A percentile compares a stretch with the other conserved stretches of the same genome.
phyloP scores from a whole-genome alignment of 2,797 vertebrate genomes.

The Graptemys geographica region DNA sequence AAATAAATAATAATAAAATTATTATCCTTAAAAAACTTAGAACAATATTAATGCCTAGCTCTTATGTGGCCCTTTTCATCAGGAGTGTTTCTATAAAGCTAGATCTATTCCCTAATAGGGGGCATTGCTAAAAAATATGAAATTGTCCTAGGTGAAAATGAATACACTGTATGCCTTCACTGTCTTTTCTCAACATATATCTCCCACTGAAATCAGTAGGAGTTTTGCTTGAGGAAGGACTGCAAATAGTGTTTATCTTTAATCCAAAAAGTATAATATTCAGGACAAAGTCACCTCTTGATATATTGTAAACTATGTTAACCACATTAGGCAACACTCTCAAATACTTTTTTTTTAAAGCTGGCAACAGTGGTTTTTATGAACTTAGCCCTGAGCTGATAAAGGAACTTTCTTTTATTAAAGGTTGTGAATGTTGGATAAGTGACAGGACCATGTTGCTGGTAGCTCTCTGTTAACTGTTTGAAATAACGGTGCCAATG shows the following conservation, averaged over 20 bases:
- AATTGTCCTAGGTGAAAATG: too few species aligned
- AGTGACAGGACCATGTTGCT: constrained; percentile 76
- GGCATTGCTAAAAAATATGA: not conserved
- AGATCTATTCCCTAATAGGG: not conserved
- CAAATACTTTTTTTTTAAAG: constrained; percentile 69
- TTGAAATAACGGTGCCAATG: constrained; percentile 81
- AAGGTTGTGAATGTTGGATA: constrained; percentile 73
- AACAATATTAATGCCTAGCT: not conserved
- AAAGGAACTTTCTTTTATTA: constrained; percentile 36
- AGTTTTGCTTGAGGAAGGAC: not conserved
- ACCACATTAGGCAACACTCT: constrained; percentile 53
- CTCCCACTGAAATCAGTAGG: too few species aligned
- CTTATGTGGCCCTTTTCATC: not conserved
- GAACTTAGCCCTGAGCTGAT: constrained; percentile 75
- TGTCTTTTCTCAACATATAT: not conserved
- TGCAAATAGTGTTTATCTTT: accelerated
- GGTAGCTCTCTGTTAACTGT: constrained; percentile 80
- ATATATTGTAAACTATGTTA: not conserved
- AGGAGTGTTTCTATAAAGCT: not conserved
- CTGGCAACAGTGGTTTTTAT: constrained; percentile 68
- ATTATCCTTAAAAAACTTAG: not conserved
- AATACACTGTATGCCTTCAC: not conserved
- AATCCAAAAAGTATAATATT: not conserved
- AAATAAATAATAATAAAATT: not conserved
- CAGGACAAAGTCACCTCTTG: not conserved